Evolutionary conservation across 1,140 invertebrate genomes (phyloP), one percentile per base, ranked within the genome.

Genomic region (Psix sp.): DNA sequence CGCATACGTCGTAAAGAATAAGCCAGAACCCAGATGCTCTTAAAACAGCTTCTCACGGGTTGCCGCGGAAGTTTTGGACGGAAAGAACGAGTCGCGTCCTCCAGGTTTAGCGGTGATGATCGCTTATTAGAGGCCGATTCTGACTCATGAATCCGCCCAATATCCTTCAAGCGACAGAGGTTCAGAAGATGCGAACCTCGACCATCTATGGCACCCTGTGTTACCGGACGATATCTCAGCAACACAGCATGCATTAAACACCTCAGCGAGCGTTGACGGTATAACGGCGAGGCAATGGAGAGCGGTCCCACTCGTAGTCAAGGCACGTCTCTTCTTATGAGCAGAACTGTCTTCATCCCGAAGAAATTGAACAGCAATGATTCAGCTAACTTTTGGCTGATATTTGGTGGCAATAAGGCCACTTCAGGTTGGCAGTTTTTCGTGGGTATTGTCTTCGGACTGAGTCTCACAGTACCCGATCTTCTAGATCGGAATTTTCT

Each of bases 271-370:
- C 0, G 14, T 54, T 0, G 75, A 74, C 7, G 51, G 35, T 9
- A 31, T 77, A 1, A 45, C 17, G 1, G 29, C 51, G 0, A 20
- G 56, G 0, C 16, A 43, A 15, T 66, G 66, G 54, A 29, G 56
- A 13, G 36, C 59, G 1, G 31, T 74, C 0, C 52, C 74, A 10
- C 5, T 35, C 0, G 1, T 10, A 0, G 38, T 62, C 3, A 33
- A 42, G 1, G 38, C 62, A 0, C 20, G 1, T 5, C n/a, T 2
- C n/a, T 49, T 2, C 18, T 66, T 1, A 42, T 35, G 7, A 31
- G 29, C 5, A 40, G 67, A 5, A 74, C 77, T 0, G 40, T 76
- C 0, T 54, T 74, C 1, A 63, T 82, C 14, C 70, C 75, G 11
- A 82, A 80, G 59, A 63, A 52, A 6, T 10, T 7, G 7, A 1